phyloP scores from a whole-genome alignment of 2,113 vertebrate species.

The Caranx melampygus region DNA sequence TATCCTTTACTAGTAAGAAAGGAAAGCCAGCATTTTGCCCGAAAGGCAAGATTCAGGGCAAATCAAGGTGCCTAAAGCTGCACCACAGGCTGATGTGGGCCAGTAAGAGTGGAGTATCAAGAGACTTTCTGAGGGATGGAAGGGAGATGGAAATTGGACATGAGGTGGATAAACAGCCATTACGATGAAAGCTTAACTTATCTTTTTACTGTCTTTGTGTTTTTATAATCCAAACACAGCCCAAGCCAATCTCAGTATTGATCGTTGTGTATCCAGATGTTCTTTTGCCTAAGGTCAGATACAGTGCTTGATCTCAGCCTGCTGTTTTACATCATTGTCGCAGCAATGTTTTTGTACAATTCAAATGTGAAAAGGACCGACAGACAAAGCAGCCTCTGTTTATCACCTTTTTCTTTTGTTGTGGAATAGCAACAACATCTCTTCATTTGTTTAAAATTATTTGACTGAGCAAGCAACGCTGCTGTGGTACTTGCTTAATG shows the following conservation, averaged over 20 bases:
- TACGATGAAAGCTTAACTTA: not conserved
- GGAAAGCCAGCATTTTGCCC: not conserved
- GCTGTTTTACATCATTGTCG: not conserved
- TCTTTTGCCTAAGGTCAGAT: not conserved
- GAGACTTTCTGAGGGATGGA: too few relatives aligned
- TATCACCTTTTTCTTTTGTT: not conserved
- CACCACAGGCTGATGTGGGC: too few relatives aligned
- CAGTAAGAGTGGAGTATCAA: too few relatives aligned
- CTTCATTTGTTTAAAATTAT: not conserved
- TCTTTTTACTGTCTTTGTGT: not conserved
- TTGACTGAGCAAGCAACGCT: slow-evolving; percentile 4
- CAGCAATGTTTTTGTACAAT: too few relatives aligned
- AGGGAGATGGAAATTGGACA: too few relatives aligned
- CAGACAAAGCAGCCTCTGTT: not conserved
- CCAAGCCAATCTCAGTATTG: not conserved
- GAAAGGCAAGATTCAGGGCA: not conserved
- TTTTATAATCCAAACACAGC: not conserved
- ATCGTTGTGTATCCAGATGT: not conserved
- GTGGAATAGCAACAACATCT: not conserved
- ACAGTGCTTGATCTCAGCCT: not conserved
- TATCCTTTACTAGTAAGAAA: not conserved
- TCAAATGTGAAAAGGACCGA: not conserved
- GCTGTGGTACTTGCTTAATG: not conserved
- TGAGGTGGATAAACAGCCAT: not conserved
- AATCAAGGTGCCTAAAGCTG: too few relatives aligned